A percentile compares a stretch with the other conserved stretches of the same genome.
Evolutionary conservation across 2,797 vertebrate genomes (phyloP).

Genomic region (Argya squamiceps): DNA sequence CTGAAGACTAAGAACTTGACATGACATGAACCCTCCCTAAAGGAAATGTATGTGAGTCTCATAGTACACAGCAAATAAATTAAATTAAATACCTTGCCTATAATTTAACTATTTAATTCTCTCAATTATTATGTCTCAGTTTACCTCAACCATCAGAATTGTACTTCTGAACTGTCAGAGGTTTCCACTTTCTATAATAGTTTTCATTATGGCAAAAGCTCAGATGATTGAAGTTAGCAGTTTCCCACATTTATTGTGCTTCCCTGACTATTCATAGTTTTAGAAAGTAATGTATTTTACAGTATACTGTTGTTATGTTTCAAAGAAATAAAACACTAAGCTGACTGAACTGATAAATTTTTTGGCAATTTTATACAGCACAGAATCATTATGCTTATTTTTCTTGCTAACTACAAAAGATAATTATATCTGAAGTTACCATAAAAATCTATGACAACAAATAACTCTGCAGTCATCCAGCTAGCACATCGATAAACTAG

Average conservation of each 20-base stretch:
- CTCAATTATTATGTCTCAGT: neutral
- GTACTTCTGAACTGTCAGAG: neutral
- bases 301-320: neutral
- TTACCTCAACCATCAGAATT: neutral
- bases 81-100: neutral
- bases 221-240: neutral
- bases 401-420: constrained; percentile 55
- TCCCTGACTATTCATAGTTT: neutral
- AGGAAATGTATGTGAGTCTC: neutral
- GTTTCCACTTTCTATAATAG: neutral
- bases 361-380: neutral
- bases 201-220: neutral
- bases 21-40: neutral
- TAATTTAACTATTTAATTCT: neutral
- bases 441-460: constrained; percentile 58
- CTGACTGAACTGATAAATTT: neutral
- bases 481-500: constrained; percentile 26
- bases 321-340: constrained; percentile 27
- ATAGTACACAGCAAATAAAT: neutral
- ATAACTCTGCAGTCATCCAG: constrained; percentile 29
- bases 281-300: constrained; percentile 14
- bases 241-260: neutral
- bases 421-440: constrained; percentile 42
- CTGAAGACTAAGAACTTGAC: neutral
- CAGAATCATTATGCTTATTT: constrained; percentile 48